phyloP scores from a whole-genome alignment of 2,113 vertebrate species.

The Scartelaos histophorus region DNA sequence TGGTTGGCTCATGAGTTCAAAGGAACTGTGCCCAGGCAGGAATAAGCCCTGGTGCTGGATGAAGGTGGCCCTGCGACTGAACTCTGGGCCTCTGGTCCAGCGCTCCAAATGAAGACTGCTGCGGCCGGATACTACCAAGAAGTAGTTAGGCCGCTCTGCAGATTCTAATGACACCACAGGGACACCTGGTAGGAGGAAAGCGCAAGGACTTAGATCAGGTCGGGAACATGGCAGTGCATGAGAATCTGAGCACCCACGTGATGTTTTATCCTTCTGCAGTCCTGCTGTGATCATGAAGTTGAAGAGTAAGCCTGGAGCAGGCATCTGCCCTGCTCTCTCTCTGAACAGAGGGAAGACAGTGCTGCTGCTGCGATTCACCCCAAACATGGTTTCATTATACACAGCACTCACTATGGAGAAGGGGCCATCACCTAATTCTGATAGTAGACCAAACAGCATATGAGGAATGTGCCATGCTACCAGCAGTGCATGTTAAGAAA shows the following conservation, averaged over 20 bases:
- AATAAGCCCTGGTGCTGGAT: constrained; percentile 92
- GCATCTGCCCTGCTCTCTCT: constrained; percentile 67
- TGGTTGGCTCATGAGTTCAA: constrained; percentile 87
- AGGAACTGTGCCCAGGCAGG: constrained; percentile 85
- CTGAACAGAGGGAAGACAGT: constrained; percentile 85
- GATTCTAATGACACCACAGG: constrained; percentile 90
- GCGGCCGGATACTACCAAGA: constrained; percentile 81
- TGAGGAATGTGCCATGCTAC: constrained; percentile 8
- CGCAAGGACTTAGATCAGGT: not conserved
- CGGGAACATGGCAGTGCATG: not conserved
- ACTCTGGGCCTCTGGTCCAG: constrained; percentile 83
- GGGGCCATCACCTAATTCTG: constrained; percentile 92
- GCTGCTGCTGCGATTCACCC: constrained; percentile 86
- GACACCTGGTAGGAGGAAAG: constrained; percentile 70
- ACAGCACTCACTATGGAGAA: constrained; percentile 87
- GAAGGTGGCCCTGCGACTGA: constrained; percentile 85
- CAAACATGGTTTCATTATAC: constrained; percentile 85
- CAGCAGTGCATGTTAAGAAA: constrained; percentile 5
- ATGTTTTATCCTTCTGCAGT: constrained; percentile 87
- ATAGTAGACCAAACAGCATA: constrained; percentile 15
- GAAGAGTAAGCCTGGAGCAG: constrained; percentile 79
- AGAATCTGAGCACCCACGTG: constrained; percentile 80
- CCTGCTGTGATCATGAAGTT: constrained; percentile 95
- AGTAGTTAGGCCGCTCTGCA: constrained; percentile 95
- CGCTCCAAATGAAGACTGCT: constrained; percentile 80